phyloP scores from a whole-genome alignment of 2,888 invertebrate genomes.

The Dendrolimus houi region DNA sequence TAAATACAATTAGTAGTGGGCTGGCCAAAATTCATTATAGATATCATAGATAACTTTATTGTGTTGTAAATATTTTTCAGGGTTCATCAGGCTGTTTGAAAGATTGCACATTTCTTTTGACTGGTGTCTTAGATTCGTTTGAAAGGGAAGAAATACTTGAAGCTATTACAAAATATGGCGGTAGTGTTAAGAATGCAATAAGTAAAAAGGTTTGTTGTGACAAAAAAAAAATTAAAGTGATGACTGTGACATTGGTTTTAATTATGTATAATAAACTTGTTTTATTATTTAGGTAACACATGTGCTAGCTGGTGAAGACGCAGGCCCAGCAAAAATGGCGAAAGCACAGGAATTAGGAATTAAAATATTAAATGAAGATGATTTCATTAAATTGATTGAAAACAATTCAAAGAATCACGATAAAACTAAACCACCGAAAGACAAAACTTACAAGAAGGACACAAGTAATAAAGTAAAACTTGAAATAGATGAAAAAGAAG shows the following conservation, averaged over 20 bases:
- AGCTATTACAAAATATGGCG: conserved; percentile 87
- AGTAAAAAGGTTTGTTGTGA: conserved; percentile 80
- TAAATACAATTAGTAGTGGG: no score
- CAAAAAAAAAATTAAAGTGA: no score
- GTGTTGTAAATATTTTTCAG: conserved; percentile 35
- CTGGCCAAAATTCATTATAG: no score
- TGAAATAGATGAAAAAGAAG: conserved; percentile 7
- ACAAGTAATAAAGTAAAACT: conserved; percentile 20
- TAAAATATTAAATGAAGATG: conserved; percentile 88
- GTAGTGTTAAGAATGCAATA: conserved; percentile 82
- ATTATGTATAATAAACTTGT: no score
- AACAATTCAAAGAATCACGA: conserved; percentile 44
- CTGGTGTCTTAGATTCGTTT: conserved; percentile 92
- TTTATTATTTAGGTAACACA: conserved; percentile 78
- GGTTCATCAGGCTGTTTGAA: conserved; percentile 84
- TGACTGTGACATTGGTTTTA: no score
- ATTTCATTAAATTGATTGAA: conserved; percentile 85
- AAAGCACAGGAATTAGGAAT: conserved; percentile 84
- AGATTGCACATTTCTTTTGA: conserved; percentile 84
- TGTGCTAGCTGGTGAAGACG: conserved; percentile 88
- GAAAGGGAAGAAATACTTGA: conserved; percentile 87
- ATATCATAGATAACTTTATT: no score
- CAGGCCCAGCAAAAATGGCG: conserved; percentile 89
- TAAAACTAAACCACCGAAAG: conserved; percentile 14
- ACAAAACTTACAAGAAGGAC: conserved; percentile 16